Base-by-base conservation (phyloP, 2,888 invertebrate genomes). In the Leptopilina drosophilae region DNA sequence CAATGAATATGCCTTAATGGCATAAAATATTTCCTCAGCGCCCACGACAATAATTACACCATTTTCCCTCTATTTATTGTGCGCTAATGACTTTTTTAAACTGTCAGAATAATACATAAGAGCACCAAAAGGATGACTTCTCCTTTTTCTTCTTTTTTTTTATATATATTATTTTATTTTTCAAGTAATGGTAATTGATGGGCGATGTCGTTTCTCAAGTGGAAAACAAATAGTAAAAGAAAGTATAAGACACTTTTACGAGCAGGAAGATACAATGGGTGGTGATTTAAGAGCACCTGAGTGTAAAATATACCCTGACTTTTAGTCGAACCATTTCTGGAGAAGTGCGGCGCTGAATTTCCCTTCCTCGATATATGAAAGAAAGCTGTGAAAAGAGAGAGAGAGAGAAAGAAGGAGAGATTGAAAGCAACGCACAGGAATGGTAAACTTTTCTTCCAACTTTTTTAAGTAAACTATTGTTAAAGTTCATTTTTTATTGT, bases 161-260 rank as follows among this genome's bases (percentile, higher is more conserved):
- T n/a, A n/a, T n/a, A n/a, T n/a, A 62, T 15, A 62, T 62, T 15
- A 62, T 62, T 62, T 69, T 26, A 53, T 33, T 69, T 53, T 53
- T 69, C 46, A 69, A 26, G 53, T 49, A 53, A 69, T 53, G 49
- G 33, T 69, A 69, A 69, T 53, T 33, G 53, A 53, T 69, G 26
- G 49, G 26, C 53, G 14, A 20, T 69, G 69, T 53, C 69, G 69
- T 33, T 69, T 69, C 53, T 14, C 53, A 49, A 9, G 14, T 26
- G 53, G 69, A 69, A 49, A 69, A 69, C 69, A 69, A 69, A 69
- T 69, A 53, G 69, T 53, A 53, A 69, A 53, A 59, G 40, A 59
- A 73, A 73, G 33, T 73, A 56, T 56, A 56, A 73, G 73, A 73
- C 73, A 73, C 73, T 56, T 73, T 73, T 73, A 73, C 73, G 73